phyloP scores from a whole-genome alignment of 2,113 vertebrate species.

The Pseudois nayaur region DNA sequence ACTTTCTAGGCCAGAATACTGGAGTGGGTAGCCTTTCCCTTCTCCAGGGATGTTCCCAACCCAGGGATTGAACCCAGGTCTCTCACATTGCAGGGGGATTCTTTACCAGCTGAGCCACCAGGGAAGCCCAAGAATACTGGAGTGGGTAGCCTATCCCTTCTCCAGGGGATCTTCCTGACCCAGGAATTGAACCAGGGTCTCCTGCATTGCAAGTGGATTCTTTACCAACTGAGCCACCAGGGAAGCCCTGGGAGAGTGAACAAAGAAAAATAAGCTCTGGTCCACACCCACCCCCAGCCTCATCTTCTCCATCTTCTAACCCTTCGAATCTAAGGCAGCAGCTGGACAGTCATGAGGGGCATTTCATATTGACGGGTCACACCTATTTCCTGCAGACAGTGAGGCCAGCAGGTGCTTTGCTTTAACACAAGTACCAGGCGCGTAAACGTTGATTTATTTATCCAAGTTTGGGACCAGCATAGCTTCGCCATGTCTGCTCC shows the following conservation, averaged over 20 bases:
- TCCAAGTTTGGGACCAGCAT: background rate
- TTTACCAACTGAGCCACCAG: background rate
- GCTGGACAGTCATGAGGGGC: fast-evolving
- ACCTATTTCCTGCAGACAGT: background rate
- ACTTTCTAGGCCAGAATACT: background rate
- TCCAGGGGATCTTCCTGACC: background rate
- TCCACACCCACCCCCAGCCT: no score
- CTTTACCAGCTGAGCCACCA: background rate
- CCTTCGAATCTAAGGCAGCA: no score
- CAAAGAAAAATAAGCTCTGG: background rate
- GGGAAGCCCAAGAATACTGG: background rate
- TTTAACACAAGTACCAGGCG: no score
- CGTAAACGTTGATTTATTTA: background rate
- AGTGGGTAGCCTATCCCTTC: background rate
- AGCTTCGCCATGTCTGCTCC: background rate
- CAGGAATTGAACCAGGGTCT: background rate
- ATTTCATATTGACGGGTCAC: fast-evolving
- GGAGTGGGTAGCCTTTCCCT: background rate
- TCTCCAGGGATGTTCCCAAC: background rate
- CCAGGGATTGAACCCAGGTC: background rate
- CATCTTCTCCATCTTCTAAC: no score
- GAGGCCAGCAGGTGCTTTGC: background rate
- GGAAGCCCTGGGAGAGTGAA: background rate
- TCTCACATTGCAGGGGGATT: background rate
- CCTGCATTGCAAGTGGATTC: background rate